Base-by-base conservation (phyloP, 2,888 invertebrate genomes). In the Mythimna loreyi region DNA sequence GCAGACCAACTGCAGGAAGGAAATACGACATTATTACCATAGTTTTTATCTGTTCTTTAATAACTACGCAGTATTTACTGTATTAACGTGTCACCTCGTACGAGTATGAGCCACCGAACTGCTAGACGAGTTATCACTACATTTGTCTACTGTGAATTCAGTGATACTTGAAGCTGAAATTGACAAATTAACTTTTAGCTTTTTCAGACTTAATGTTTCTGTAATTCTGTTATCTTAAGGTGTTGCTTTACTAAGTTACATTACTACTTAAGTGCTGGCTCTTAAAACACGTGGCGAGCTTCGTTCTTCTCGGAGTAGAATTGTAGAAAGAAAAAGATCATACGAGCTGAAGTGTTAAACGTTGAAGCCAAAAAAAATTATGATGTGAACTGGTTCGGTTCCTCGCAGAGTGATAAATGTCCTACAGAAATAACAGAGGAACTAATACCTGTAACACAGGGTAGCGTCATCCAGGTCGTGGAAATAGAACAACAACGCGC, bases 1-100 rank as follows among this genome's bases (percentile, higher is more conserved):
- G 25, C 67, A 50, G 25, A 3, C 8, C 13, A 21, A 33, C 52
- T 40, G 67, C 43, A 43, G 45, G 67, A 67, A 58, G 57, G 67
- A 67, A 67, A 67, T 47, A 36, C 23, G 7, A 7, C 2, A 19
- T 13, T 28, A 30, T 59, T 59, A 64, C 21, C 19, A 36, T 19
- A 16, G 21, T 23, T 69, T 59, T 65, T 7, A 47, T 21, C 8
- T 23, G 7, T 11, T 23, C 13, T 28, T 52, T 55, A 53, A 49
- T 43, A 21, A n/a, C 16, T 55, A 19, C 19, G 23, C 19, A 23
- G 30, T 61, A 25, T 13, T 23, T 43, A n/a, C 8, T 53, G 33
- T 13, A 5, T 25, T 23, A 30, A 1, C 5, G 19, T 8, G 19
- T 33, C 30, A 3, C 19, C 21, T 23, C 33, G n/a, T 6, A 13